These are phyloP conservation scores for Moxostoma hubbsi DNA, from an alignment of 2,797 vertebrate genomes.

Conservation along the genomic window DNA sequence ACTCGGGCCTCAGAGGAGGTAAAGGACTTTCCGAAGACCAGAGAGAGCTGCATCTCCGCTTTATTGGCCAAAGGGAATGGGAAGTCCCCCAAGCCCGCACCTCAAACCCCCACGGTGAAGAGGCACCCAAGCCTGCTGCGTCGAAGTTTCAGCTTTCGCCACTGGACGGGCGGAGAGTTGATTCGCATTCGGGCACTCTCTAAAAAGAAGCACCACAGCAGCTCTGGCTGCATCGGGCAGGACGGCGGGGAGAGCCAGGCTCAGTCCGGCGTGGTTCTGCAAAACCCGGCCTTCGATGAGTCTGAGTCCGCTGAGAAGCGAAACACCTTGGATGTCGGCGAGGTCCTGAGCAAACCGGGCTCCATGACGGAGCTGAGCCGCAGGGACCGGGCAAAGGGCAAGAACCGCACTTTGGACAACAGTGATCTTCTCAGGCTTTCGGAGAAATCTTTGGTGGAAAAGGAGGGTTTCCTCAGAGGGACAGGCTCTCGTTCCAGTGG, in stretches of 20 bases:
- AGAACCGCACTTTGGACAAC: conserved; percentile 92
- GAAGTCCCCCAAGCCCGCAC: conserved; percentile 40
- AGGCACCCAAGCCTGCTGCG: conserved; percentile 74
- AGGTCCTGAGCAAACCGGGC: conserved; percentile 80
- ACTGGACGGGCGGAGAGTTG: conserved; percentile 81
- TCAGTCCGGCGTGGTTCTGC: conserved; percentile 24
- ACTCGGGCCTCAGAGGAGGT: conserved; percentile 5
- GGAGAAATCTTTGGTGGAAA: conserved; percentile 70
- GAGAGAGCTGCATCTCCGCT: conserved; percentile 40
- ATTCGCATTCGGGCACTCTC: conserved; percentile 72
- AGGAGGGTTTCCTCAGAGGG: conserved; percentile 68
- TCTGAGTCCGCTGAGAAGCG: conserved; percentile 71
- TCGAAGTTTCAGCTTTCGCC: conserved; percentile 91
- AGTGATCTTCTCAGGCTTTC: conserved; percentile 85
- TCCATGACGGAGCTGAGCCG: conserved; percentile 77
- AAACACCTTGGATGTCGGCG: conserved; percentile 82
- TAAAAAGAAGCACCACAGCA: conserved; percentile 83
- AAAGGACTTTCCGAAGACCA: conserved; percentile 12
- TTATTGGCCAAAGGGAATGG: conserved; percentile 63
- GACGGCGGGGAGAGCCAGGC: conserved; percentile 11
- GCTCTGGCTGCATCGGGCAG: conserved; percentile 78
- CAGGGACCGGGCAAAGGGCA: conserved; percentile 81
- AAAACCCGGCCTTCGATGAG: conserved; percentile 48
- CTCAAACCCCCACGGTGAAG: conserved; percentile 62
- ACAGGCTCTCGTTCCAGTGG: conserved; percentile 63